phyloP scores from a whole-genome alignment of 92 coral and sea anemone species.

The Muricea muricata region DNA sequence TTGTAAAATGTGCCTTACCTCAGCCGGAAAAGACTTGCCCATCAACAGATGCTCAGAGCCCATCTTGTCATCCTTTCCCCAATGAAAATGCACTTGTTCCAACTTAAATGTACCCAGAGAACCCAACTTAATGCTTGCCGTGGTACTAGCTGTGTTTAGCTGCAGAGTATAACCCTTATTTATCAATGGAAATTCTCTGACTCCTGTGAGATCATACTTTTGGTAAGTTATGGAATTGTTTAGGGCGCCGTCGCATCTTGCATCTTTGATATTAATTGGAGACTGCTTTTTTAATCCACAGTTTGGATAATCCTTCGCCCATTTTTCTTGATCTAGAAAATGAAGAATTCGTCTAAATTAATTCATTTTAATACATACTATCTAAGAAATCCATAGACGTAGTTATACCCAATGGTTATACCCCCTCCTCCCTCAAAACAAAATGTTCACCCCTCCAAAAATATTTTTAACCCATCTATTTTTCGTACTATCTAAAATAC shows the following conservation, averaged over 20 bases:
- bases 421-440: no score
- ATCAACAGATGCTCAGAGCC: background rate
- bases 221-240: background rate
- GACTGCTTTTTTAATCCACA: background rate
- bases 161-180: background rate
- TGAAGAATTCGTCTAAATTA: background rate
- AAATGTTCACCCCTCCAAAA: no score
- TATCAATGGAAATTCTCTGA: background rate
- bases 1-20: background rate
- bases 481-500: no score
- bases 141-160: background rate
- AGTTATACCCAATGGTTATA: no score
- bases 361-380: no score
- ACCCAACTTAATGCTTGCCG: background rate
- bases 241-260: background rate
- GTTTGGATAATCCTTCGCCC: background rate
- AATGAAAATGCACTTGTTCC: slow-evolving; percentile 11
- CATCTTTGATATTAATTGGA: background rate
- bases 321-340: background rate
- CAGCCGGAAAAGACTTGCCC: background rate
- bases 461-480: no score
- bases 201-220: background rate
- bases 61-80: background rate
- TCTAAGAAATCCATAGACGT: no score
- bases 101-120: background rate